Percentiles rank a stretch among this genome's conserved stretches.
These are phyloP conservation scores for Serrognathus titanus DNA, from an alignment of 2,888 invertebrate genomes.

Conservation along the genomic window DNA sequence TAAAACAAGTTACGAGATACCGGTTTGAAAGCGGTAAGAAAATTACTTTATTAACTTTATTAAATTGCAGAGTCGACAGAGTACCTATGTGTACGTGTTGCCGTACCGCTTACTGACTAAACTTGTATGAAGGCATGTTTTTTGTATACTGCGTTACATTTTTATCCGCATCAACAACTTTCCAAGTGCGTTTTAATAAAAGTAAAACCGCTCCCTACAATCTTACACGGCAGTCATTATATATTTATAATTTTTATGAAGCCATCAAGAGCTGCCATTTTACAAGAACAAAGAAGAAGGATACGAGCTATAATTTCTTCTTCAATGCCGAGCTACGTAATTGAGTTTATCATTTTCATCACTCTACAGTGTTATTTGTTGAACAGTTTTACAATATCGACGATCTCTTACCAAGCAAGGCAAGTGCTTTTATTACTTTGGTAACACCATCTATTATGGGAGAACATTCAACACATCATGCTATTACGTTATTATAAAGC, in stretches of 20 bases:
- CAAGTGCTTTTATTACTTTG: neutral
- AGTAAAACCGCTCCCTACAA: conserved; percentile 3
- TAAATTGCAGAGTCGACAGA: conserved; percentile 20
- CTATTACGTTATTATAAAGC: neutral
- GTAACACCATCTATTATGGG: neutral
- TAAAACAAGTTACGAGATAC: conserved; percentile 16
- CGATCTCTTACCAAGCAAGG: neutral
- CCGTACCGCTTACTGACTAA: neutral
- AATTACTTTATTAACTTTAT: conserved; percentile 30
- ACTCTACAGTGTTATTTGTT: conserved; percentile 29
- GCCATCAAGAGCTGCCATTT: conserved; percentile 2
- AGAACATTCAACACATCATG: neutral
- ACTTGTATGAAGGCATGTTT: neutral
- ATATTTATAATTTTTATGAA: conserved; percentile 1
- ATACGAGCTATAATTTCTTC: conserved; percentile 9
- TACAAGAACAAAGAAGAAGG: conserved; percentile 2
- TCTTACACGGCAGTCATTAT: conserved; percentile 1
- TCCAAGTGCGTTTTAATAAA: conserved; percentile 2
- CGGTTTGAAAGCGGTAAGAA: conserved; percentile 19
- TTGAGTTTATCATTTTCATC: conserved; percentile 30
- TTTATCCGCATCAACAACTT: neutral
- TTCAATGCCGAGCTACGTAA: conserved; percentile 25
- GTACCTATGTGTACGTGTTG: neutral
- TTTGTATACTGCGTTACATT: neutral
- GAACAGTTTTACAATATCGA: conserved; percentile 26